Conservation (phyloP, 2,113 vertebrate species). For the Maccullochella peelii region DNA sequence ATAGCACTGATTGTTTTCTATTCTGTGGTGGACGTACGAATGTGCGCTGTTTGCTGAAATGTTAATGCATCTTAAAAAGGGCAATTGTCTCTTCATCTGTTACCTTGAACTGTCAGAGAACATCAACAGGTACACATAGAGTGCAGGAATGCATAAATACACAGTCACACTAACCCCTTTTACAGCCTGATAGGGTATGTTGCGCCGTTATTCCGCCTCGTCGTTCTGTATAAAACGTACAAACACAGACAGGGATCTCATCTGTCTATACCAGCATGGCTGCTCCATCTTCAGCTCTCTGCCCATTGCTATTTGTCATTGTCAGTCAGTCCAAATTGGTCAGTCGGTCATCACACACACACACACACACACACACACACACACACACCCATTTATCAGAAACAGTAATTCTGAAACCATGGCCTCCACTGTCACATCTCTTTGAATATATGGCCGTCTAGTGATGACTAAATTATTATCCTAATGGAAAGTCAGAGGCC, state of each 20-base stretch:
- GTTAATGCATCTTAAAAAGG: neutral
- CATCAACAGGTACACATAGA: neutral
- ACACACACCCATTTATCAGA: neutral
- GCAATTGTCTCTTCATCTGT: neutral
- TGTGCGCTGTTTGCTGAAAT: neutral
- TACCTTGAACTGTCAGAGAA: neutral
- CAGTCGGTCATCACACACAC: neutral
- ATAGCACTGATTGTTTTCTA: neutral
- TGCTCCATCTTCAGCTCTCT: neutral
- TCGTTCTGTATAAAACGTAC: too few species aligned
- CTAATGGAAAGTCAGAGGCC: neutral
- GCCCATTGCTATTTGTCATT: constrained; percentile 7
- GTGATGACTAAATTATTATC: neutral
- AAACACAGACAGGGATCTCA: constrained; percentile 4
- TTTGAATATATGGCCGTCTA: neutral
- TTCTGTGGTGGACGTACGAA: neutral
- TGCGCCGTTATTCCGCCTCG: too few species aligned
- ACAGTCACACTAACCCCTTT: neutral
- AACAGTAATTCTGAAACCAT: constrained; percentile 5
- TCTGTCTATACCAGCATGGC: constrained; percentile 27
- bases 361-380: neutral
- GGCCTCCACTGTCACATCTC: neutral
- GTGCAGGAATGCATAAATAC: neutral
- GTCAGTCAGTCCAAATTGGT: neutral
- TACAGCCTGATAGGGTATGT: too few species aligned